Evolutionary conservation across 2,888 invertebrate species (phyloP).

Genomic region (Tenthredo mesomela): DNA sequence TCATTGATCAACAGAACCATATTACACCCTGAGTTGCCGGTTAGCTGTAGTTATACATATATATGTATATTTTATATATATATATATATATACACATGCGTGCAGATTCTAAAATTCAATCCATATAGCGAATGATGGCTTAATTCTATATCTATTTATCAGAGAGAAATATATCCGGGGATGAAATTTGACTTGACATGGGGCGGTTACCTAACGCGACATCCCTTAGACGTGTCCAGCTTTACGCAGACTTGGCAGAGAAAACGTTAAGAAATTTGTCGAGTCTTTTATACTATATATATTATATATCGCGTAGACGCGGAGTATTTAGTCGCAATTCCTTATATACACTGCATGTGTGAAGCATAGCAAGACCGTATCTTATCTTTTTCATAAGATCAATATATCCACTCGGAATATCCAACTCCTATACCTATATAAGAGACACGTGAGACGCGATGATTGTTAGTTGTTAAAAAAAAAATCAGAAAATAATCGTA

Average conservation of each 20-base stretch:
- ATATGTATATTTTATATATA: neutral
- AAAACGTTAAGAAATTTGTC: neutral
- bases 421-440: neutral
- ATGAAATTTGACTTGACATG: neutral
- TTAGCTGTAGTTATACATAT: neutral
- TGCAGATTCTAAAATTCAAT: neutral
- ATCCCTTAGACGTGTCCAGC: neutral
- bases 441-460: neutral
- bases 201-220: constrained; percentile 25
- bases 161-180: constrained; percentile 27
- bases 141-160: neutral
- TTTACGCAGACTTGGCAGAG: constrained; percentile 6
- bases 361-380: neutral
- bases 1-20: constrained; percentile 31
- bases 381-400: constrained; percentile 9
- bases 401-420: neutral
- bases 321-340: neutral
- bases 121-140: constrained; percentile 2
- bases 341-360: neutral
- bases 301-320: constrained; percentile 1
- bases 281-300: neutral
- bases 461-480: neutral
- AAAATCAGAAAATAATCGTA: neutral
- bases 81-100: neutral
- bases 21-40: neutral